phyloP scores from a whole-genome alignment of 2,888 invertebrate genomes.

The Philopedon plagiatum region DNA sequence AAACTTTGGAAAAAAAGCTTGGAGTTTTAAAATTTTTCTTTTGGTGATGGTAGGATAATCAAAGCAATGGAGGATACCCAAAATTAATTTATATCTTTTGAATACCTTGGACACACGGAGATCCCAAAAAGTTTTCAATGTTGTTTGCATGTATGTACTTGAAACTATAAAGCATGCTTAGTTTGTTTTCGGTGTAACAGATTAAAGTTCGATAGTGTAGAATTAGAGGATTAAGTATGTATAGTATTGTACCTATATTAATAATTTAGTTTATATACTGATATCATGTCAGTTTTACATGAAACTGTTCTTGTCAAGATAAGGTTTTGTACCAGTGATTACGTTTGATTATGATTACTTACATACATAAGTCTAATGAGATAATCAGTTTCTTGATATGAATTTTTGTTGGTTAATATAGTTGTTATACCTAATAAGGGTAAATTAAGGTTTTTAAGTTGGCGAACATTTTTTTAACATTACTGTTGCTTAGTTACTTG shows the following conservation, averaged over 20 bases:
- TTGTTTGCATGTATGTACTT: slow-evolving; percentile 23
- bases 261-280: background rate
- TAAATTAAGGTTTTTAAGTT: no score
- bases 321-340: no score
- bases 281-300: background rate
- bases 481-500: no score
- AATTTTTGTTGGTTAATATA: no score
- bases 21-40: no score
- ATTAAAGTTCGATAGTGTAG: background rate
- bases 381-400: no score
- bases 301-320: slow-evolving; percentile 7
- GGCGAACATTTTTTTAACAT: no score
- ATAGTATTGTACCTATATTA: background rate
- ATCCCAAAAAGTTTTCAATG: slow-evolving; percentile 55
- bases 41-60: no score
- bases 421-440: no score
- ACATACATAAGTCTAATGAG: no score
- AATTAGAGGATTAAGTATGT: background rate
- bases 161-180: slow-evolving; percentile 7
- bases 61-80: no score
- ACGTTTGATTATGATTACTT: no score
- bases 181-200: background rate
- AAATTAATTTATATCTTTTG: slow-evolving; percentile 47
- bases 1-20: background rate
- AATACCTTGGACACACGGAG: slow-evolving; percentile 67